Evolutionary conservation across 2,113 vertebrate genomes (phyloP), one percentile per base, ranked within the genome.

Genomic region (Triplophysa dalaica): DNA sequence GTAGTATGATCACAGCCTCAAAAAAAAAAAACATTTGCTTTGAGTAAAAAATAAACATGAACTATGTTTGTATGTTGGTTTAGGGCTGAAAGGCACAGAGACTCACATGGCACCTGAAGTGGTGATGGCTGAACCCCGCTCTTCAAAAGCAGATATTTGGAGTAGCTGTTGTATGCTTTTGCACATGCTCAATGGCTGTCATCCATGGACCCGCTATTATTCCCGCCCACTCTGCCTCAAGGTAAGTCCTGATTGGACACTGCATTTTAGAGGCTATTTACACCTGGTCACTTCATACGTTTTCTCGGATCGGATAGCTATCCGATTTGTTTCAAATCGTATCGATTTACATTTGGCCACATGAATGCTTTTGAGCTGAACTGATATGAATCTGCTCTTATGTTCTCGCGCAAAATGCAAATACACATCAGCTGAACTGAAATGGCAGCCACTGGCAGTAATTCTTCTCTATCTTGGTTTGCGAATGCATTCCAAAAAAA

Each of bases 131-230:
- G 93, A 95, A 84, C 91, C 90, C 43, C 96, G 94, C 2, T 94
- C 94, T 79, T 90, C 91, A 89, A 98, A 97, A 88, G 94, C 94
- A 90, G 98, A 99, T 8, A 88, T 99, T 86, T 99, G 98, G 98
- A 99, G 98, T 92, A 95, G 95, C 83, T 98, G 96, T 87, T 99
- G 98, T 45, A 96, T 97, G 96, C 91, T 98, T 91, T 93, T 99
- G 74, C 97, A 99, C 87, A 96, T 98, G 96, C 94, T 98, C 45
- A 99, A 95, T 0, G 97, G 96, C 64, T 95, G 94, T 87, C 97
- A 96, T 70, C 98, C 98, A 0, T 99, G 98, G 98, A 97, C 93
- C 0, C 94, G 94, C 84, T 95, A 94, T 82, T 98, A 96, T 91
- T 94, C 91, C 72, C 95, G 94, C 5, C 93, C 94, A 0, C 93